Evolutionary conservation across 2,797 vertebrate species (phyloP), one percentile per base, ranked within the genome.

Genomic region (Chrysocyon brachyurus): DNA sequence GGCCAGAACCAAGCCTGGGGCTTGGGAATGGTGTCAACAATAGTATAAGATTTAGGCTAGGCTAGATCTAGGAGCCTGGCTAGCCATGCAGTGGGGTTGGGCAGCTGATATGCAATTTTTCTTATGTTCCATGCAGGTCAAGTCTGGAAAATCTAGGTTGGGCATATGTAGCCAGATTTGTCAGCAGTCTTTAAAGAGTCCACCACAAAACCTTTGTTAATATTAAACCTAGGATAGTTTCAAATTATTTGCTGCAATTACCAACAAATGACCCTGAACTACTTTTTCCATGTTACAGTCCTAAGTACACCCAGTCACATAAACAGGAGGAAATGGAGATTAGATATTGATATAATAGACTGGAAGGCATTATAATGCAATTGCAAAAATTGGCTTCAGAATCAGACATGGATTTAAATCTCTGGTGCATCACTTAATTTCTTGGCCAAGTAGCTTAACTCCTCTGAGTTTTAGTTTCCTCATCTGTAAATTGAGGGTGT

Each of bases 21-120:
- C 86, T 94, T 73, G 72, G 64, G 86, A 54, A 87, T 54, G 28
- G 46, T 12, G 82, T 90, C 88, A 96, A 77, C 6, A 33, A 40
- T 83, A 90, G 85, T 96, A 95, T 56, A 97, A 49, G 85, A 93
- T 87, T 97, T 92, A 90, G 54, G 82, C 64, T 82, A 68, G 84
- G 57, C 56, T 68, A 72, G 68, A 83, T 59, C 22, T n/a, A 75
- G 31, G n/a, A 90, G 22, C 78, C 94, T 86, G 61, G 49, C 78
- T 87, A 87, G 79, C 33, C 54, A n/a, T n/a, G 66, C 15, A 28
- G 82, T 46, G 24, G 40, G 52, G 31, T 64, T 84, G 40, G 49
- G 36, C 12, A 54, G 54, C 9, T 91, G 77, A 88, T 89, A 52
- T n/a, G 5, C 17, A 46, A 61, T 87, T 61, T 85, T 54, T 63